phyloP scores from a whole-genome alignment of 2,888 invertebrate genomes.

The Hirudinaria manillensis region DNA sequence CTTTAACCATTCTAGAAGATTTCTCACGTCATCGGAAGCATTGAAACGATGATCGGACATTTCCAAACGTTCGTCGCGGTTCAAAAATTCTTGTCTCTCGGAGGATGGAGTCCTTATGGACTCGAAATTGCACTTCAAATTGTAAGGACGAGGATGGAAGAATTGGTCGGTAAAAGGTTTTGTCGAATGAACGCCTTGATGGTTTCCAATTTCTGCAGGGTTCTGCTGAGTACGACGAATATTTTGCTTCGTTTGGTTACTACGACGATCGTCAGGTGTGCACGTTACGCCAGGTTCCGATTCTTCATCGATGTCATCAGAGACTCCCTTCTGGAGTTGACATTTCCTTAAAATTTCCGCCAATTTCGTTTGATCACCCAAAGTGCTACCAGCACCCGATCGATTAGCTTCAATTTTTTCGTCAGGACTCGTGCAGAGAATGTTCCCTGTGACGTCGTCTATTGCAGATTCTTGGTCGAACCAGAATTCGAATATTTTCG shows the following conservation, averaged over 20 bases:
- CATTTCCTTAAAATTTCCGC: neutral
- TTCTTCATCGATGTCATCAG: neutral
- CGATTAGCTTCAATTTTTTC: neutral
- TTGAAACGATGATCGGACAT: neutral
- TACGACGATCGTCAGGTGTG: too few species aligned
- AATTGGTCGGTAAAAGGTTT: too few species aligned
- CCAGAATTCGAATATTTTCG: constrained; percentile 7
- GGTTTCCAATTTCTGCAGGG: neutral
- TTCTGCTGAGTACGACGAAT: neutral
- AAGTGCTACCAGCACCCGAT: too few species aligned
- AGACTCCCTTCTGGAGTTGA: neutral
- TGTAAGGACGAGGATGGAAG: too few species aligned
- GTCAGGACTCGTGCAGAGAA: neutral
- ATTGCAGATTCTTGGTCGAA: neutral
- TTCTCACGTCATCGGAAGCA: neutral
- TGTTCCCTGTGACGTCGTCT: neutral
- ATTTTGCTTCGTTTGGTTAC: neutral
- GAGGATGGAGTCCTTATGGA: neutral
- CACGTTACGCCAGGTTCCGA: neutral
- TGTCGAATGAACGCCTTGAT: neutral
- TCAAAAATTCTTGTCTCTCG: neutral
- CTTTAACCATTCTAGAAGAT: constrained; percentile 12
- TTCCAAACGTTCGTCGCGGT: neutral
- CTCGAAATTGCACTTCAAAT: neutral
- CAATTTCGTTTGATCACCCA: neutral